Evolutionary conservation across 2,797 vertebrate species (phyloP).

Genomic region (Eremophila alpestris): DNA sequence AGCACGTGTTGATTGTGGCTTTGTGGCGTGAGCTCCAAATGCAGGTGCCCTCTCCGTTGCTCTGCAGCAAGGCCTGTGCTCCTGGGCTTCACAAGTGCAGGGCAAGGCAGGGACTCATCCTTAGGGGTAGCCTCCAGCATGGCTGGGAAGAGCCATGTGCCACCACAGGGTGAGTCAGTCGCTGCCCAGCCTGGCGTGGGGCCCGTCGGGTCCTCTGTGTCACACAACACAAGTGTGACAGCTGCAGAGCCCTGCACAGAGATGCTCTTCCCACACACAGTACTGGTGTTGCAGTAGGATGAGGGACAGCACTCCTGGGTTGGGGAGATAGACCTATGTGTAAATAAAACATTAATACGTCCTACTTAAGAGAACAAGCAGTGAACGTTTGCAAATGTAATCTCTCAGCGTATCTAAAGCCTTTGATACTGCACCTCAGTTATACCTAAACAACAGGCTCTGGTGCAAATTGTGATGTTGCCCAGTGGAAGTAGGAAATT

Average conservation of each 20-base stretch:
- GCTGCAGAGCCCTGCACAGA: background rate
- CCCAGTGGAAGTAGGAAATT: background rate
- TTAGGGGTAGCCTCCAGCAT: background rate
- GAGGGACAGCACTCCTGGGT: background rate
- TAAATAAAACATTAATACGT: background rate
- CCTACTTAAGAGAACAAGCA: background rate
- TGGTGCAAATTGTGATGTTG: background rate
- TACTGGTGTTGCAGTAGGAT: background rate
- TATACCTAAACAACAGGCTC: background rate
- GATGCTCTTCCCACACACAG: background rate
- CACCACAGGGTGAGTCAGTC: rapidly evolving
- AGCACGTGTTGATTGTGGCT: rapidly evolving
- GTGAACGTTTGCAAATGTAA: background rate
- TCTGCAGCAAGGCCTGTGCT: background rate
- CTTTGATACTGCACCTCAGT: rapidly evolving
- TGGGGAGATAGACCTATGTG: background rate
- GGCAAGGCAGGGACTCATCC: rapidly evolving
- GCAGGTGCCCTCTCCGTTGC: background rate
- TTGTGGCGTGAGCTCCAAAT: background rate
- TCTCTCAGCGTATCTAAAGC: background rate
- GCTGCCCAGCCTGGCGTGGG: rapidly evolving
- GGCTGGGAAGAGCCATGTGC: background rate
- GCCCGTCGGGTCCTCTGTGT: background rate
- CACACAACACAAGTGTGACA: background rate
- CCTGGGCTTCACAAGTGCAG: background rate